Evolutionary conservation across 2,888 invertebrate genomes (phyloP), one percentile per base, ranked within the genome.

Genomic region (Pristionchus exspectatus): DNA sequence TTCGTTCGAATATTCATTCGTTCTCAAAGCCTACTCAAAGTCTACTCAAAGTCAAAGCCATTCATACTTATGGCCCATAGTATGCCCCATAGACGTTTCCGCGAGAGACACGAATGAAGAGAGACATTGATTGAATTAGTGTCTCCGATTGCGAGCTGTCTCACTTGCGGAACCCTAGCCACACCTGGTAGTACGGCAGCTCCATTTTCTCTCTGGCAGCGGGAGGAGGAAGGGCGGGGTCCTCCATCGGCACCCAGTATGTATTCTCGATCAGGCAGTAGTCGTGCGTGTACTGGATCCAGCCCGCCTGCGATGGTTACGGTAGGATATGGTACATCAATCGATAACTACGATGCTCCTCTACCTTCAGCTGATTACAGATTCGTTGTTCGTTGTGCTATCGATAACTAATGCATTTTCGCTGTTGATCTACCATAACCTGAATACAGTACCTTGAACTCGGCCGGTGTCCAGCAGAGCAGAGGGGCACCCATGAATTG

Each of bases 241-340:
- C 92, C 38, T 93, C 93, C 12, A 92, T 56, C n/a, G 94, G 91
- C 50, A 94, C 90, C 89, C 93, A 95, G 90, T 96, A 96, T 24
- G 96, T 96, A 93, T 96, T 96, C 90, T 95, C 95, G 66, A 96
- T 95, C 95, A 96, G 95, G 93, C 96, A 96, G 87, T 96, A 96
- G 93, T 96, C 96, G 92, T 96, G 95, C 69, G 96, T 95, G 93
- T 96, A 96, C 91, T 96, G 95, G 90, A 95, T 95, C 95, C 96
- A 96, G 89, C 95, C 95, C 16, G 4, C 33, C 33, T 83, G 72
- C 30, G 69, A 74, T 24, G 38, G 9, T 10, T 30, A 30, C 30
- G 14, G 30, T 33, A 33, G 18, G 33, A 2, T 59, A 59, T 24
- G 72, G 14, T 56, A 56, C 18, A n/a, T 38, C 38, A 38, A 9